Conservation (phyloP, 2,888 invertebrate genomes). For the Lasioglossum marginatum region DNA sequence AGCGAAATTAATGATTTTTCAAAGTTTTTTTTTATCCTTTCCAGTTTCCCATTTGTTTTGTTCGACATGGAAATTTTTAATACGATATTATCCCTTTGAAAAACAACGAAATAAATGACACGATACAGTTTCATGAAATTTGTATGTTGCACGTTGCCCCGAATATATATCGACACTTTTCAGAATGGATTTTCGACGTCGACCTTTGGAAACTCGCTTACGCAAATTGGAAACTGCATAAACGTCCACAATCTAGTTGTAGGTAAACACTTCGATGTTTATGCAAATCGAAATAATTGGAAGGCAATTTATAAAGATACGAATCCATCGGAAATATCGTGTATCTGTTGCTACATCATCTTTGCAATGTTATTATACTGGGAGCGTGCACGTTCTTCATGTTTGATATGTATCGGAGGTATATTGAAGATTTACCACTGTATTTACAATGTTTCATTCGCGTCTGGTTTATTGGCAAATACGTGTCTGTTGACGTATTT, state of each 20-base stretch:
- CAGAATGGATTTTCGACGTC: background rate
- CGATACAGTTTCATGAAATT: background rate
- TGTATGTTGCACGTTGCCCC: background rate
- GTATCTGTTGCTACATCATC: background rate
- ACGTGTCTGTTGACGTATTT: background rate
- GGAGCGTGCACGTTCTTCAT: background rate
- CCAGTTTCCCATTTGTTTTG: background rate
- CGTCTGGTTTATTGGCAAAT: background rate
- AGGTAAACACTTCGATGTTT: background rate
- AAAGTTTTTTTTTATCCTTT: background rate
- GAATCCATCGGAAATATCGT: background rate
- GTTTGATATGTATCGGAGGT: background rate
- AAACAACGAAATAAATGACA: background rate
- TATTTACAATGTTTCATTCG: conserved; percentile 2
- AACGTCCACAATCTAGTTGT: background rate
- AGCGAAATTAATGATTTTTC: background rate
- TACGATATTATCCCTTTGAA: background rate
- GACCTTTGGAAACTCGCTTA: background rate
- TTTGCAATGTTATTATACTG: background rate
- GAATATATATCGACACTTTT: background rate
- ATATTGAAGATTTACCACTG: background rate
- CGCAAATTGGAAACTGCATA: background rate
- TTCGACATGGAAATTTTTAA: background rate
- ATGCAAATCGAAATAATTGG: background rate
- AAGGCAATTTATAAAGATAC: background rate